Conservation (phyloP, 1,140 invertebrate species). For the Drosophila mauritiana region DNA sequence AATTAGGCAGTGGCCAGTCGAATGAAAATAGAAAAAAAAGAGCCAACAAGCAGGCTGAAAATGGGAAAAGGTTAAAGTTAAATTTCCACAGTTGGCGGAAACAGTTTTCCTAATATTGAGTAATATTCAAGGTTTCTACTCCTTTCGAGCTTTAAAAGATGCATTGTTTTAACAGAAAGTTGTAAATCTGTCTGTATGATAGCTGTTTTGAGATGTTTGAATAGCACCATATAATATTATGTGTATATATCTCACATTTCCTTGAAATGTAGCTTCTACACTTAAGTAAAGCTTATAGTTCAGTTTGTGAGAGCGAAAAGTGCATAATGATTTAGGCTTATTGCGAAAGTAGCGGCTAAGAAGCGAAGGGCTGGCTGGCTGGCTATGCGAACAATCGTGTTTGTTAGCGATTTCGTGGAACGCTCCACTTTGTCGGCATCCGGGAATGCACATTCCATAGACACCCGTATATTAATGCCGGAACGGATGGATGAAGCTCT, state of each 20-base stretch:
- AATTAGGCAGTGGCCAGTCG: constrained; percentile 32
- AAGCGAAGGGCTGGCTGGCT: not conserved
- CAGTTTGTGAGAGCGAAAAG: not conserved
- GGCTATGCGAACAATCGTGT: constrained; percentile 21
- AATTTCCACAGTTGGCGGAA: constrained; percentile 2
- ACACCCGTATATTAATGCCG: constrained; percentile 21
- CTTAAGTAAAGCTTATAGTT: not conserved
- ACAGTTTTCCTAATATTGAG: not conserved
- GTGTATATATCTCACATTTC: no score
- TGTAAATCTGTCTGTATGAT: no score
- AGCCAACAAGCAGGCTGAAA: constrained; percentile 4
- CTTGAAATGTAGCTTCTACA: not conserved
- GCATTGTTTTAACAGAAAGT: no score
- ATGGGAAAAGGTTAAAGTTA: constrained; percentile 15
- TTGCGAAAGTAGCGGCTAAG: not conserved
- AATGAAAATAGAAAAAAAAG: constrained; percentile 9
- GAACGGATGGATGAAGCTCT: constrained; percentile 29
- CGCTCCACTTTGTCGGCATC: constrained; percentile 21
- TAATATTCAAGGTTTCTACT: not conserved
- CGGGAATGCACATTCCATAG: constrained; percentile 26
- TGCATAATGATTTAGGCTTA: not conserved
- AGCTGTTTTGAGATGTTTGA: no score
- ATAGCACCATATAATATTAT: no score
- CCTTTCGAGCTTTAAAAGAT: no score
- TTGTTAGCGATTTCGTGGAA: constrained; percentile 30